These are phyloP conservation scores for Echinops telfairi DNA, from an alignment of 2,113 vertebrate genomes.

Conservation along the genomic window DNA sequence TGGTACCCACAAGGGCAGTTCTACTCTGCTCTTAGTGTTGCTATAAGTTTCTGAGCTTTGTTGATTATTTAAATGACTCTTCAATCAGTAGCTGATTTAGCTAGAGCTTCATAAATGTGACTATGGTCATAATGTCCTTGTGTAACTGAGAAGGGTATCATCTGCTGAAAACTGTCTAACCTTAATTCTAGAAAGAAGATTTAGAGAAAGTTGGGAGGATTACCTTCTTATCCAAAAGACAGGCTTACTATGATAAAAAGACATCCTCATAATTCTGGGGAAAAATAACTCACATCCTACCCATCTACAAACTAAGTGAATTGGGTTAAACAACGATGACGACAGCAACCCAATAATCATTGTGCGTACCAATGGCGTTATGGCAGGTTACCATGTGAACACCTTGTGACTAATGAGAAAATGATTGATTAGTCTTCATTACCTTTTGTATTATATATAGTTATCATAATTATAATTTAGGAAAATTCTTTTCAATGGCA, in stretches of 20 bases:
- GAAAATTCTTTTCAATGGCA: background rate
- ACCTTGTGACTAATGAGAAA: background rate
- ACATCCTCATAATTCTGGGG: background rate
- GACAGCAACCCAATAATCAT: background rate
- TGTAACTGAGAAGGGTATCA: background rate
- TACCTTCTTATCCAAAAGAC: background rate
- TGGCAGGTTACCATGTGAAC: background rate
- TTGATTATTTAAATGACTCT: background rate
- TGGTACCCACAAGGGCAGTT: too few relatives aligned
- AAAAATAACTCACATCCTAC: background rate
- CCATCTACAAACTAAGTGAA: background rate
- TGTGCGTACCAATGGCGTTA: background rate
- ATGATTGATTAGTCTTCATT: background rate
- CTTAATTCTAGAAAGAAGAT: conserved; percentile 13
- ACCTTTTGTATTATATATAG: conserved; percentile 33
- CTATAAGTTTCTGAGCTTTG: too few relatives aligned
- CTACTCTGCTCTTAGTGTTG: too few relatives aligned
- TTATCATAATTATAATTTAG: background rate
- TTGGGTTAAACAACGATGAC: background rate
- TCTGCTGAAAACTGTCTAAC: background rate
- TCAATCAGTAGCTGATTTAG: background rate
- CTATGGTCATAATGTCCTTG: background rate
- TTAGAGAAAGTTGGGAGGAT: background rate
- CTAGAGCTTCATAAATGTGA: background rate
- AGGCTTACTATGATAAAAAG: background rate